Evolutionary conservation across 2,888 invertebrate species (phyloP).

Genomic region (Sphaerophoria taeniata): DNA sequence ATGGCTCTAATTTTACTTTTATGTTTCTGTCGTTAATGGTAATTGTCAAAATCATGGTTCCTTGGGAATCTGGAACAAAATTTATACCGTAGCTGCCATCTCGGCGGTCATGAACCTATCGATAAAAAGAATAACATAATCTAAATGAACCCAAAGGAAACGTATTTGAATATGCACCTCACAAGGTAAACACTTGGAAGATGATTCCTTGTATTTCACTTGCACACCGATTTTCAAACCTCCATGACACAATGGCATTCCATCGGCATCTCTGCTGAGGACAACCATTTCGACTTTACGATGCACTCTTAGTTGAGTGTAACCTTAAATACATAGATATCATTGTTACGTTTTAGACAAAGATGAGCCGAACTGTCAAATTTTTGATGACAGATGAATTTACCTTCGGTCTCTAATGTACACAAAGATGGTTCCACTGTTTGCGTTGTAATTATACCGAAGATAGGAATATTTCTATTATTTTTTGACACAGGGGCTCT

Average conservation of each 20-base stretch:
- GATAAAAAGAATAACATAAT: conserved; percentile 78
- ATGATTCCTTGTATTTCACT: conserved; percentile 84
- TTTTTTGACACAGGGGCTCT: conserved; percentile 82
- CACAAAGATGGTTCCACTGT: conserved; percentile 86
- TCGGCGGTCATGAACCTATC: conserved; percentile 84
- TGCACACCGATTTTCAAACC: conserved; percentile 86
- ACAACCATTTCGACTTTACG: conserved; percentile 85
- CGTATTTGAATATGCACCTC: conserved; percentile 79
- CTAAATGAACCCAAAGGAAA: not conserved
- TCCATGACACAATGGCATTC: conserved; percentile 87
- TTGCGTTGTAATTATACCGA: conserved; percentile 86
- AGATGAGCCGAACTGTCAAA: too few species aligned
- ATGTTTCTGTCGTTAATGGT: conserved; percentile 87
- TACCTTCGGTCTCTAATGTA: conserved; percentile 83
- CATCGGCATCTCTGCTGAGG: conserved; percentile 86
- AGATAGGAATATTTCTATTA: conserved; percentile 83
- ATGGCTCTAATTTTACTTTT: conserved; percentile 83
- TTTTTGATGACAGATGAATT: not conserved
- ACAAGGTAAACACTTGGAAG: conserved; percentile 82
- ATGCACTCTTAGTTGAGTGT: conserved; percentile 85
- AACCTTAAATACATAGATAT: conserved; percentile 74
- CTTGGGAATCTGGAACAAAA: conserved; percentile 87
- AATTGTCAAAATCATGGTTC: conserved; percentile 86
- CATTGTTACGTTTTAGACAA: not conserved
- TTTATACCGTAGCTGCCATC: conserved; percentile 87